phyloP scores from a whole-genome alignment of 2,888 invertebrate genomes.

The Bugulina stolonifera region DNA sequence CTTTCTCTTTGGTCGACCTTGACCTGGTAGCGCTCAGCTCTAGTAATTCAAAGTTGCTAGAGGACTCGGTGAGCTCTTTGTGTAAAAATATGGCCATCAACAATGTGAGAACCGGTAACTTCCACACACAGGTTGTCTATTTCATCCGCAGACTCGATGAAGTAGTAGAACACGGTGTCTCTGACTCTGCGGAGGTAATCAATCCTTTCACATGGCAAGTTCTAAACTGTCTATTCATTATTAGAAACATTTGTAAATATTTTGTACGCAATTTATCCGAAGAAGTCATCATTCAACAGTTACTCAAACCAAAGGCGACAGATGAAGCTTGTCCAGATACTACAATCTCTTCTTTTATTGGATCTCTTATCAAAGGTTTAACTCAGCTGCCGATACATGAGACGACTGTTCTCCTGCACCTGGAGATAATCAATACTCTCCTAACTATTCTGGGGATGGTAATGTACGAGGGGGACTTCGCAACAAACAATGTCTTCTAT shows the following conservation, averaged over 20 bases:
- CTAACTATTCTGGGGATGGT: slow-evolving; percentile 83
- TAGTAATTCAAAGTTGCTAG: slow-evolving; percentile 58
- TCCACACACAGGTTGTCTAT: slow-evolving; percentile 73
- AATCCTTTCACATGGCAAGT: slow-evolving; percentile 77
- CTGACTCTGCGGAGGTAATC: slow-evolving; percentile 28
- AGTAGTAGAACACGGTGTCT: slow-evolving; percentile 42
- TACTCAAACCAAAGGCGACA: slow-evolving; percentile 47
- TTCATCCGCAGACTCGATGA: slow-evolving; percentile 65
- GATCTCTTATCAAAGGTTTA: slow-evolving; percentile 70
- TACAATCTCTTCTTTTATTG: slow-evolving; percentile 67
- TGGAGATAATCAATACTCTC: slow-evolving; percentile 81
- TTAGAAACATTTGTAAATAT: slow-evolving; percentile 74
- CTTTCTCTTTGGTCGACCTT: slow-evolving; percentile 67
- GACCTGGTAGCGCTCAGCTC: neutral
- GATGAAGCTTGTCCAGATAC: slow-evolving; percentile 31
- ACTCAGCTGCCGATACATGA: slow-evolving; percentile 54
- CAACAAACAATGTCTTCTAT: slow-evolving; percentile 68
- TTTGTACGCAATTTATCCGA: slow-evolving; percentile 84
- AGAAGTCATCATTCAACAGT: slow-evolving; percentile 75
- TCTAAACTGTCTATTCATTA: slow-evolving; percentile 84
- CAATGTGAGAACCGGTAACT: slow-evolving; percentile 81
- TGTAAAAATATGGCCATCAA: slow-evolving; percentile 73
- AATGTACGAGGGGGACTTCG: slow-evolving; percentile 59
- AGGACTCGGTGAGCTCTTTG: slow-evolving; percentile 71
- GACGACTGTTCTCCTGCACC: slow-evolving; percentile 35